Percentiles rank a stretch among this genome's conserved stretches.
phyloP scores from a whole-genome alignment of 2,113 vertebrate species.

The Percopsis transmontana region DNA sequence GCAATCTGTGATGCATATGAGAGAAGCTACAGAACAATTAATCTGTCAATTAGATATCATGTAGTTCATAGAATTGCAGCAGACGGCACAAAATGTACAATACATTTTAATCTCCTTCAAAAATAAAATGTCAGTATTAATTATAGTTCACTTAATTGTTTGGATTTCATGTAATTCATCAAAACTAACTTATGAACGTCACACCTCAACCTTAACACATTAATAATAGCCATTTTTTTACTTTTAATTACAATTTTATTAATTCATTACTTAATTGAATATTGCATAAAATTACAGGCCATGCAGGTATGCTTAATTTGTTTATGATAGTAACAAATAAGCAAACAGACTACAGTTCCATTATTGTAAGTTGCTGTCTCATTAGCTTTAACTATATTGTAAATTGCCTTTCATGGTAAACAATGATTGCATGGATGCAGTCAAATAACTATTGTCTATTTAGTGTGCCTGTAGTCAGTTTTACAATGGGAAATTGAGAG shows the following conservation, averaged over 20 bases:
- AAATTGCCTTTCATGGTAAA: background rate
- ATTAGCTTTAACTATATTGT: background rate
- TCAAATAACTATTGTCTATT: conserved; percentile 4
- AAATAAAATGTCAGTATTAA: background rate
- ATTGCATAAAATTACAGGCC: background rate
- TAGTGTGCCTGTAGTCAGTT: conserved; percentile 42
- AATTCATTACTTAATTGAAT: background rate
- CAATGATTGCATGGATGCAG: conserved; percentile 11
- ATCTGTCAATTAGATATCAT: conserved; percentile 12
- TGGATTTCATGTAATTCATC: background rate
- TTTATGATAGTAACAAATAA: background rate
- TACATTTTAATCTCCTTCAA: background rate
- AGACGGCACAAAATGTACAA: conserved; percentile 1
- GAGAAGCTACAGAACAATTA: background rate
- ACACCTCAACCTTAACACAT: background rate
- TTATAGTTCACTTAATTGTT: background rate
- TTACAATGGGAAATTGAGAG: conserved; percentile 36
- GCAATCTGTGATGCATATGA: background rate
- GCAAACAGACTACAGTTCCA: no score
- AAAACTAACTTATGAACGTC: background rate
- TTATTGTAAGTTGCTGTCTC: no score
- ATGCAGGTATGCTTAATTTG: background rate
- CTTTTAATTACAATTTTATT: background rate
- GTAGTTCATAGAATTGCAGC: conserved; percentile 11
- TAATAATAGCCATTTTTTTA: background rate